A percentile compares a stretch with the other conserved stretches of the same genome.
Conservation (phyloP, 2,888 invertebrate species). For the Chromoteleia sp. region DNA sequence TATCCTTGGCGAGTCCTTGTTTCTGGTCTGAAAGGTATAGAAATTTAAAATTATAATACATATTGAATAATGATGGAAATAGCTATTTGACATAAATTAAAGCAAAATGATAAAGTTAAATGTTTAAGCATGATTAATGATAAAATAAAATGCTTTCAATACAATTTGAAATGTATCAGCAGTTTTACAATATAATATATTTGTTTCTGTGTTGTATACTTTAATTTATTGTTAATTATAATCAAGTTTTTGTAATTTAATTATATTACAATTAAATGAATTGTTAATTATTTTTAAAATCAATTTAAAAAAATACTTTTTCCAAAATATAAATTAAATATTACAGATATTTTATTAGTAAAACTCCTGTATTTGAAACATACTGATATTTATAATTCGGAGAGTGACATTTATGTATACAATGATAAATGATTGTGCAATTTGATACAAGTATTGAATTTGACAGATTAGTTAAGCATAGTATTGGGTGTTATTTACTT, state of each 20-base stretch:
- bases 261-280: not conserved
- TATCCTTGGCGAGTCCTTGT: constrained; percentile 95
- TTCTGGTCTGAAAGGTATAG: constrained; percentile 93
- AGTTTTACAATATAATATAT: not conserved
- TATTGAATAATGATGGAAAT: not conserved
- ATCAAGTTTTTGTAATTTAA: not conserved
- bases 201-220: not conserved
- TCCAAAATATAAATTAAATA: too few species aligned
- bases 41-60: not conserved
- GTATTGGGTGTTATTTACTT: too few species aligned
- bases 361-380: too few species aligned
- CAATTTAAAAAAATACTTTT: too few species aligned
- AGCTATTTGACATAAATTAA: not conserved
- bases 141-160: not conserved
- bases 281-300: too few species aligned
- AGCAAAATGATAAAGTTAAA: not conserved
- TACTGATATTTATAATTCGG: too few species aligned
- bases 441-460: too few species aligned
- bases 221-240: not conserved
- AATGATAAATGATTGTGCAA: too few species aligned
- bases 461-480: too few species aligned
- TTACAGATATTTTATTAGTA: too few species aligned
- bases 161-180: constrained; percentile 3
- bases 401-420: too few species aligned
- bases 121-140: not conserved